A percentile compares a stretch with the other conserved stretches of the same genome.
phyloP scores from a whole-genome alignment of 2,113 vertebrate genomes.

The Odontesthes bonariensis region DNA sequence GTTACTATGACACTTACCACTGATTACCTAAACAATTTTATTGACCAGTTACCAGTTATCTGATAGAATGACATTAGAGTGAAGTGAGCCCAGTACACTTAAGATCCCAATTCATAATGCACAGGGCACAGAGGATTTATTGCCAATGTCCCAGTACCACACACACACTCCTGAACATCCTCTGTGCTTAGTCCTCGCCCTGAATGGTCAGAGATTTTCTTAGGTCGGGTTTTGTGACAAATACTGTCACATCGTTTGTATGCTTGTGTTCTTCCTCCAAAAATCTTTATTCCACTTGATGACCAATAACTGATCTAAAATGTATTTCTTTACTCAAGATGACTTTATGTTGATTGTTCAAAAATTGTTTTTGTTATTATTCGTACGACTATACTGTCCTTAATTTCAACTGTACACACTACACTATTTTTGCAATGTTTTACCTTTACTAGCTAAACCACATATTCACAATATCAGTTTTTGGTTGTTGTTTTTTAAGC shows the following conservation, averaged over 20 bases:
- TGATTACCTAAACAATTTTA: too few species aligned
- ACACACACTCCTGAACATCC: not conserved
- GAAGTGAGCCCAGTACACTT: not conserved
- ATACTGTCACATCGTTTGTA: not conserved
- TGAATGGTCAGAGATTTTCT: not conserved
- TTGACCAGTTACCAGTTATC: too few species aligned
- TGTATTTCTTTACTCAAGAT: constrained; percentile 3
- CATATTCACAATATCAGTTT: not conserved
- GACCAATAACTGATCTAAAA: constrained; percentile 14
- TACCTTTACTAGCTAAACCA: not conserved
- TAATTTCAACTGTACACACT: constrained; percentile 13
- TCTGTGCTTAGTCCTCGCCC: too few species aligned
- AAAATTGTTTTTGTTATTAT: constrained; percentile 13
- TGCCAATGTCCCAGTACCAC: not conserved
- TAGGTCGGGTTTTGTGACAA: too few species aligned
- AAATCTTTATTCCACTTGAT: not conserved
- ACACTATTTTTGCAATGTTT: constrained; percentile 1
- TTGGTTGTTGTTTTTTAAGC: not conserved
- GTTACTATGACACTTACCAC: not conserved
- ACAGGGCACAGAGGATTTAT: not conserved
- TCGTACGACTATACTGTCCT: not conserved
- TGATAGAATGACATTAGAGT: not conserved
- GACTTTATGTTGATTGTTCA: constrained; percentile 28
- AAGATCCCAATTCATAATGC: not conserved
- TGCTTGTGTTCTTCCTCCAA: not conserved